Evolutionary conservation across 2,888 invertebrate species (phyloP), one percentile per base, ranked within the genome.

Genomic region (Empis stercorea): DNA sequence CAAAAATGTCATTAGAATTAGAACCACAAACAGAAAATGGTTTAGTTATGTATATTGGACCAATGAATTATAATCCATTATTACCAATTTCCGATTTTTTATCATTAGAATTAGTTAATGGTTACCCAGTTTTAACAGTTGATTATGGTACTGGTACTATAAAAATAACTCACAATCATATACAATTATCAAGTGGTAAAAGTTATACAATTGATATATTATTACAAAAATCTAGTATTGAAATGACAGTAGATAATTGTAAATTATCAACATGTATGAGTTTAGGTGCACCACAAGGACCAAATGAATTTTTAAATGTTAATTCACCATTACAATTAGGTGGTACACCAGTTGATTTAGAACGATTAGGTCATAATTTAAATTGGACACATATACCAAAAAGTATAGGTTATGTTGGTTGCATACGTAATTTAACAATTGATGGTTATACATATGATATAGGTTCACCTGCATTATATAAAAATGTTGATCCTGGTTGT

Each of bases 21-120:
- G 78, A 82, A 37, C 83, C 96, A 1, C 76, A 79, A 56, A 73
- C 75, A 23, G 79, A 80, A 39, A 79, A 86, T 68, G 93, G 91
- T 4, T 73, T 96, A 10, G 76, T 97, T 36, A 85, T 96, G 70
- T 97, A 95, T 65, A 75, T 88, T 61, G 96, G 96, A 1, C 96
- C 96, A 0, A 66, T 83, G 58, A 73, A 67, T 51, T 73, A 74
- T 55, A 81, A 80, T 61, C 75, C 78, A 0, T 67, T 78, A 42
- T 64, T 81, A 46, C 75, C 78, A 48, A 75, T 85, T 14, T 78
- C 74, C 70, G 96, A 96, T 73, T 96, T 93, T 68, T 81, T 97
- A 72, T 81, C 93, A 0, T 68, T 97, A 52, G 92, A 95, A 63
- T 70, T 97, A 41, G 73, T 78, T 9, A 78, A 84, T 36, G 94